Evolutionary conservation across 1,140 invertebrate species (phyloP).

Genomic region (Chrysomallon squamiferum): DNA sequence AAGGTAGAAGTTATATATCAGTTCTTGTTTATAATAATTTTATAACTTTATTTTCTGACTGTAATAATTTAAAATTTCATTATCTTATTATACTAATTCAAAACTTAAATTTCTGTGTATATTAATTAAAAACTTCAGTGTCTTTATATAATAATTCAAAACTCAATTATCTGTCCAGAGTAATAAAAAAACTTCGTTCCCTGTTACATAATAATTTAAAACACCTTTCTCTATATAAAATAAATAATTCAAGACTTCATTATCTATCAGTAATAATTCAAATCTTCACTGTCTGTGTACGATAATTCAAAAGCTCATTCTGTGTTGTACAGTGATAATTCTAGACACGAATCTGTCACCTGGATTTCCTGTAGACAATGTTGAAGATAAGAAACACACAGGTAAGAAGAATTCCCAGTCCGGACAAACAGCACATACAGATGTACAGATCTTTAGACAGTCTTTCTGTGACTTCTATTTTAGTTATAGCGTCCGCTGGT

Average conservation of each 20-base stretch:
- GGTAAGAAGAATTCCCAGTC: constrained; percentile 91
- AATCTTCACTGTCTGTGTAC: not conserved
- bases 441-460: constrained; percentile 64
- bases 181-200: not conserved
- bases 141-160: not conserved
- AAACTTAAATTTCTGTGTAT: not conserved
- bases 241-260: not conserved
- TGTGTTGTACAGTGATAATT: no score
- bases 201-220: not conserved
- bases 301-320: not conserved
- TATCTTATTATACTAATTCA: not conserved
- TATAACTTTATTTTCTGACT: not conserved
- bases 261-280: not conserved
- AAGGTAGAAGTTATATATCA: not conserved
- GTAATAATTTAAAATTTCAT: not conserved
- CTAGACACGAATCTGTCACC: constrained; percentile 87
- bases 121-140: not conserved
- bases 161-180: not conserved
- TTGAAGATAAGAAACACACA: constrained; percentile 93
- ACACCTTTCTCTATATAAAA: not conserved
- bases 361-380: constrained; percentile 93
- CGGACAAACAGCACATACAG: constrained; percentile 82
- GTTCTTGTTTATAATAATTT: not conserved
- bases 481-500: constrained; percentile 3
- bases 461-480: not conserved